Conservation (phyloP, 2,113 vertebrate genomes). For the Edolisoma coerulescens region DNA sequence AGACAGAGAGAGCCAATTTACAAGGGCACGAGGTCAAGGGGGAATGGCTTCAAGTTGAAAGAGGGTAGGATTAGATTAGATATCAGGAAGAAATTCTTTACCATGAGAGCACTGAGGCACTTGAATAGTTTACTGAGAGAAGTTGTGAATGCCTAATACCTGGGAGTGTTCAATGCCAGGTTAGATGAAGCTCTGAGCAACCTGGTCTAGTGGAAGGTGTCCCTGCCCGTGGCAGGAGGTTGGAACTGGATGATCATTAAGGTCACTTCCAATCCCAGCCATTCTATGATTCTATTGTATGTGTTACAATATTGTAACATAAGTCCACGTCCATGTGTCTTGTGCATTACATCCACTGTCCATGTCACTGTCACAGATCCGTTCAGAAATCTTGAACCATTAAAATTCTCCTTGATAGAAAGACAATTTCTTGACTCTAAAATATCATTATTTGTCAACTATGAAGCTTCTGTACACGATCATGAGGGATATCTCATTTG, state of each 20-base stretch:
- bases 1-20: neutral
- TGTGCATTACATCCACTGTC: neutral
- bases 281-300: neutral
- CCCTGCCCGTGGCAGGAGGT: neutral
- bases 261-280: neutral
- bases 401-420: neutral
- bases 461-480: neutral
- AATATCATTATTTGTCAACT: neutral
- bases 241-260: neutral
- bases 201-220: neutral
- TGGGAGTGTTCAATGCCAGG: neutral
- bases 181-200: neutral
- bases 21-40: neutral
- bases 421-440: neutral
- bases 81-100: neutral
- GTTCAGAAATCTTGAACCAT: neutral
- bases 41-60: neutral
- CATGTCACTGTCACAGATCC: too few species aligned
- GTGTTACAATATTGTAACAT: neutral
- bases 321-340: neutral
- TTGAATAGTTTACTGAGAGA: neutral
- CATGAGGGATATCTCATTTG: neutral
- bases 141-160: neutral
- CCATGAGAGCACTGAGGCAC: neutral
- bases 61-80: neutral